Evolutionary conservation across 1,140 invertebrate genomes (phyloP).

Genomic region (Tetramorium simillimum): DNA sequence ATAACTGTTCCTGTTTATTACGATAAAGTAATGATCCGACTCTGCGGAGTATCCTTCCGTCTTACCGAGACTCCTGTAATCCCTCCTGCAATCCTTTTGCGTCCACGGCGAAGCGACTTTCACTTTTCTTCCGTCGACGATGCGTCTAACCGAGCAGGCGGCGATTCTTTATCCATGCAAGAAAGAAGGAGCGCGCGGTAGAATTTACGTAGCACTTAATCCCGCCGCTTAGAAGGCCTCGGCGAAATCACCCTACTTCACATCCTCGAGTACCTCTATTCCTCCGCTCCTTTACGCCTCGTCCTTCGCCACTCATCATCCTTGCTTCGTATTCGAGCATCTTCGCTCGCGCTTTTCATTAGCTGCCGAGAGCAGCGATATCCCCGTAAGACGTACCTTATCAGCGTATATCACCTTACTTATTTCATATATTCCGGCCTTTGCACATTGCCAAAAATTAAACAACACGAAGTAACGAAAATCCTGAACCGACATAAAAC

Average conservation of each 20-base stretch:
- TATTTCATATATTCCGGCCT: not conserved
- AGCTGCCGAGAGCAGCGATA: slow-evolving; percentile 42
- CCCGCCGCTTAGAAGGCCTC: slow-evolving; percentile 81
- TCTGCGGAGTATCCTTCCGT: not conserved
- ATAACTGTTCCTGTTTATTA: not conserved
- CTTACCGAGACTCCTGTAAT: slow-evolving; percentile 35
- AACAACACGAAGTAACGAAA: not conserved
- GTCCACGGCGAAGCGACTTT: slow-evolving; percentile 58
- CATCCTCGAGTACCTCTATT: slow-evolving; percentile 77
- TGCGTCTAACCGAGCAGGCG: slow-evolving; percentile 76
- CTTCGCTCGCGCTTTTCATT: slow-evolving; percentile 47
- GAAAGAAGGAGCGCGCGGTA: slow-evolving; percentile 69
- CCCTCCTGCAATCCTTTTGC: slow-evolving; percentile 34
- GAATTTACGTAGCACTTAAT: slow-evolving; percentile 85
- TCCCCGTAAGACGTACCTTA: slow-evolving; percentile 5
- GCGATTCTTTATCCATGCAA: slow-evolving; percentile 80
- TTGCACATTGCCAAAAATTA: not conserved
- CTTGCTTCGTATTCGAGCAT: slow-evolving; percentile 55
- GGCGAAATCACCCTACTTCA: slow-evolving; percentile 80
- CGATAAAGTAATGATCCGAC: slow-evolving; percentile 19
- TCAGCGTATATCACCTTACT: slow-evolving; percentile 18
- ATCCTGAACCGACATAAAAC: not conserved
- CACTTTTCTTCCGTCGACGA: slow-evolving; percentile 63
- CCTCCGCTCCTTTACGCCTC: slow-evolving; percentile 79
- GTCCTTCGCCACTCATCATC: slow-evolving; percentile 74